Base-by-base conservation (phyloP, 1,140 invertebrate genomes). In the Drosophila rufa region DNA sequence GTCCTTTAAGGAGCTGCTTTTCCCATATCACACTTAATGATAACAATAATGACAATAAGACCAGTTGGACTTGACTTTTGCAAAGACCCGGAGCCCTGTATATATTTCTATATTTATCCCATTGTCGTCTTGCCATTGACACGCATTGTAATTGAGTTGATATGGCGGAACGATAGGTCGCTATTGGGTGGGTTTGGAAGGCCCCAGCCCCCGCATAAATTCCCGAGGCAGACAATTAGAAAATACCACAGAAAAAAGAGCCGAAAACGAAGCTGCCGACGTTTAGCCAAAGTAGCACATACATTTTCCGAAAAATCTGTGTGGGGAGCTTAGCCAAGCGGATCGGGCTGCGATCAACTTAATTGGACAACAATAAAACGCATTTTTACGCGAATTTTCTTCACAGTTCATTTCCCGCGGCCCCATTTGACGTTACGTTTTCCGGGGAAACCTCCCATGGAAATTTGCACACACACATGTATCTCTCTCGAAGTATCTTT, bases 311-410 rank as follows among this genome's bases (percentile, higher is more conserved):
- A 19, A 19, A 22, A 53, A 56, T 38, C 19, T 25, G 15, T 53
- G 36, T 19, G 42, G 12, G 71, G 61, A 76, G 81, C 76, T 86
- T 79, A 83, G 22, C 75, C 59, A 75, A 71, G 80, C 79, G 53
- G n/a, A 56, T 57, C 55, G 53, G 9, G 9, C 15, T 19, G 19
- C 84, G 86, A 87, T 87, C 76, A 71, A 61, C 77, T 62, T 87
- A 87, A 87, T 87, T 87, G 50, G 83, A 66, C 64, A 89, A 80
- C 84, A 87, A 87, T 89, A 87, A 86, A 89, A 87, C 84, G 84
- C 84, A 83, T 87, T 87, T 87, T 87, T 79, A 82, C 67, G 80
- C 81, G 67, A 84, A 85, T 84, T 84, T 66, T 51, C 75, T 84
- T 84, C 83, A 85, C 82, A 85, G 82, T 83, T 84, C 77, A 84